Percentiles rank a stretch among this genome's conserved stretches.
Conservation (phyloP, 1,140 invertebrate species). For the Triops cancriformis region DNA sequence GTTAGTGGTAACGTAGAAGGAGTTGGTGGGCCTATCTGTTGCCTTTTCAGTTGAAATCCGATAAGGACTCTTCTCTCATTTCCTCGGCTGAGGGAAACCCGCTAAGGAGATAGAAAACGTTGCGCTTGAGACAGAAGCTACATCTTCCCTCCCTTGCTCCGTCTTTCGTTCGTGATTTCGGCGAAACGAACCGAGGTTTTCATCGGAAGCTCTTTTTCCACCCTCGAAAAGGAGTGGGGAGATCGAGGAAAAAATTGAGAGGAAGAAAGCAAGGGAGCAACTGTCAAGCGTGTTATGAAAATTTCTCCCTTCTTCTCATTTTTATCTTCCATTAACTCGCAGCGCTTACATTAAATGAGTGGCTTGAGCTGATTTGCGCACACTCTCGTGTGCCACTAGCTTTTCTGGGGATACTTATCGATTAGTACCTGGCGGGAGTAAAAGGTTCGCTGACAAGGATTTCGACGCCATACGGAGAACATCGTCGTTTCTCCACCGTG, state of each 20-base stretch:
- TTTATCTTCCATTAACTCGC: background rate
- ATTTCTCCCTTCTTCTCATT: background rate
- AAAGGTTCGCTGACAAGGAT: background rate
- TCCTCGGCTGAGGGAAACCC: background rate
- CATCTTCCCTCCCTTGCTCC: background rate
- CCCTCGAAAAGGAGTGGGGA: background rate
- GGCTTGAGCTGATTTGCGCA: conserved; percentile 9
- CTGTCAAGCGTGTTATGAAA: background rate
- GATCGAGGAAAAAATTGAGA: background rate
- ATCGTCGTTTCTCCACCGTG: background rate
- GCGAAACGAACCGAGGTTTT: background rate
- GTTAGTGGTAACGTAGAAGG: background rate
- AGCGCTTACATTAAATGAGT: background rate
- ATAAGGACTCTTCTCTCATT: background rate
- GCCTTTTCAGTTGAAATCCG: no score
- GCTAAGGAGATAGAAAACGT: background rate
- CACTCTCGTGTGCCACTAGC: background rate
- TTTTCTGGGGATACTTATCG: background rate
- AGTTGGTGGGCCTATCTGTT: background rate
- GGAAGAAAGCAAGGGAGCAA: background rate
- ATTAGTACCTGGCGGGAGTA: background rate
- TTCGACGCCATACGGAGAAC: background rate
- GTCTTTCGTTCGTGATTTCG: background rate
- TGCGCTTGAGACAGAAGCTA: background rate
- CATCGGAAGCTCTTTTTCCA: background rate